Percentiles rank a stretch among this genome's conserved stretches.
Conservation (phyloP, 2,888 invertebrate species). For the Mythimna pallens region DNA sequence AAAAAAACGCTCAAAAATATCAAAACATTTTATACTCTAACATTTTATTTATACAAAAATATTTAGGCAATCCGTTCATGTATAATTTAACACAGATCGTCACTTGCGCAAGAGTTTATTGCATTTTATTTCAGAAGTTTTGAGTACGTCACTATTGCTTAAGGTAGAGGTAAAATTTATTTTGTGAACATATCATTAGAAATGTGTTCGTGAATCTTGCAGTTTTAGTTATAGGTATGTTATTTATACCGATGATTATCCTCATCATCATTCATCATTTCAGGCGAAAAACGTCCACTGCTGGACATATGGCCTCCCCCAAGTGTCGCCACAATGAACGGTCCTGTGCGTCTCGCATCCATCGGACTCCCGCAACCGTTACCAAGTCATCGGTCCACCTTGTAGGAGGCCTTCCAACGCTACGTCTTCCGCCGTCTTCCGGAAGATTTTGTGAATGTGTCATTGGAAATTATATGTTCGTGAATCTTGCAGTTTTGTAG, state of each 20-base stretch:
- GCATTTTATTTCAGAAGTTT: conserved; percentile 43
- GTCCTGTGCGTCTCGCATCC: too few relatives aligned
- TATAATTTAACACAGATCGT: conserved; percentile 22
- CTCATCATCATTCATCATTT: too few relatives aligned
- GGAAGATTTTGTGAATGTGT: too few relatives aligned
- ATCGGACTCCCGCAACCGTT: too few relatives aligned
- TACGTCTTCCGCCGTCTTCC: too few relatives aligned
- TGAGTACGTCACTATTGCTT: neutral
- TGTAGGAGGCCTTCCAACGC: too few relatives aligned
- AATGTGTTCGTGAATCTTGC: neutral
- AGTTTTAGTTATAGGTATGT: too few relatives aligned
- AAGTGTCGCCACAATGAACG: too few relatives aligned
- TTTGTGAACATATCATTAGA: conserved; percentile 6
- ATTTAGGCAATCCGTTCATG: conserved; percentile 16
- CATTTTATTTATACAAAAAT: conserved; percentile 31
- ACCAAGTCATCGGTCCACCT: too few relatives aligned
- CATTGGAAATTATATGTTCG: neutral
- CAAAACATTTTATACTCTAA: neutral
- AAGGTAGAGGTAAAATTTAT: conserved; percentile 9
- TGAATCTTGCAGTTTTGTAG: neutral
- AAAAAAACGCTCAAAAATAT: neutral
- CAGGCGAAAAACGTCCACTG: too few relatives aligned
- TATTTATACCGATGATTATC: too few relatives aligned
- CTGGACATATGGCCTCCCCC: too few relatives aligned
- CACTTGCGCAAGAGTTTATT: conserved; percentile 45